phyloP scores from a whole-genome alignment of 2,888 invertebrate species.

The Tenthredo mesomela region DNA sequence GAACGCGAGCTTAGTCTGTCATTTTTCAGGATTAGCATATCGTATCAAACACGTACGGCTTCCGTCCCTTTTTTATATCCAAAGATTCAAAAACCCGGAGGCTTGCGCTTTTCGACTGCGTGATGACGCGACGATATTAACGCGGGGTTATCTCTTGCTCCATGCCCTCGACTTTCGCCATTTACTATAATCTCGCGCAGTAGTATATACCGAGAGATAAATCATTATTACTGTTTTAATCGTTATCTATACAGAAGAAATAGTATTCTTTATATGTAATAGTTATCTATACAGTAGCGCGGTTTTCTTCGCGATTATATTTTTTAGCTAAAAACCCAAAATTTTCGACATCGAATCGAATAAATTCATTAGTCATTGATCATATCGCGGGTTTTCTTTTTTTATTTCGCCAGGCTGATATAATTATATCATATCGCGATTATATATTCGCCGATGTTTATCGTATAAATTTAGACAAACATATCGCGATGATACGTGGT shows the following conservation, averaged over 20 bases:
- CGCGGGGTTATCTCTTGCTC: conserved; percentile 63
- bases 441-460: background rate
- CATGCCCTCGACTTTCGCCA: conserved; percentile 67
- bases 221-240: background rate
- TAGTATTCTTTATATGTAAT: no score
- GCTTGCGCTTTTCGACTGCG: background rate
- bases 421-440: no score
- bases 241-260: conserved; percentile 24
- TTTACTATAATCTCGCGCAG: conserved; percentile 63
- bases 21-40: conserved; percentile 39
- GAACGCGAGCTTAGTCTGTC: conserved; percentile 13
- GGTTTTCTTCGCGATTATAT: background rate
- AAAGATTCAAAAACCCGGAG: background rate
- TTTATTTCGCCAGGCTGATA: background rate
- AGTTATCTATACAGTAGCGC: conserved; percentile 24
- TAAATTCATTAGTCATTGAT: background rate
- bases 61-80: conserved; percentile 13
- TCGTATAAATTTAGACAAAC: background rate
- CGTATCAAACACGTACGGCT: conserved; percentile 16
- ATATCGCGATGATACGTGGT: background rate
- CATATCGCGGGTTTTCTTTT: background rate
- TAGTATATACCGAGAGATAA: background rate
- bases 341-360: background rate
- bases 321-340: background rate
- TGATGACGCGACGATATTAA: conserved; percentile 17